Evolutionary conservation across 2,888 invertebrate genomes (phyloP).

Genomic region (Hyposoter dolosus): DNA sequence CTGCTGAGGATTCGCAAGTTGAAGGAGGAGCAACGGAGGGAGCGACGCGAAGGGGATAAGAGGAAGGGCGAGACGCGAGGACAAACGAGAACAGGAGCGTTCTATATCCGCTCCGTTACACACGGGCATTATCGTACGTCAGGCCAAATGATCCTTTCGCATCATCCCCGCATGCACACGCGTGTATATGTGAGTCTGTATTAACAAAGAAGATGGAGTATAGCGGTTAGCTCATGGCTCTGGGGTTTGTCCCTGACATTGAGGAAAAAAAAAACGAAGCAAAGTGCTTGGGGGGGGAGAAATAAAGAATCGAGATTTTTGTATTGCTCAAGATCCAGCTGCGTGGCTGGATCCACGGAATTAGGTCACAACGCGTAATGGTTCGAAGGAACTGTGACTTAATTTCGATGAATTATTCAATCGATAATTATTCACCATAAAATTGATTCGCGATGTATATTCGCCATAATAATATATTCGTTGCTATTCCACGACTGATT

Average conservation of each 20-base stretch:
- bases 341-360: background rate
- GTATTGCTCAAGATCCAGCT: background rate
- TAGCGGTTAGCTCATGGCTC: background rate
- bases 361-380: background rate
- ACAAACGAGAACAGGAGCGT: constrained; percentile 32
- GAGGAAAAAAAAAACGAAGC: background rate
- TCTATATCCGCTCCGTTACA: constrained; percentile 76
- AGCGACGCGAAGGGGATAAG: constrained; percentile 13
- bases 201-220: constrained; percentile 26
- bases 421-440: background rate
- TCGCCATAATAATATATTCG: background rate
- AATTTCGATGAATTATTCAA: background rate
- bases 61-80: constrained; percentile 1
- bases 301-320: constrained; percentile 24
- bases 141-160: constrained; percentile 75
- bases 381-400: background rate
- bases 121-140: constrained; percentile 80
- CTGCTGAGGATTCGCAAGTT: constrained; percentile 24
- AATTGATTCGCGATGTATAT: background rate
- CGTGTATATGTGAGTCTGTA: background rate
- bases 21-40: background rate
- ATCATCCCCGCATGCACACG: constrained; percentile 54
- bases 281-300: background rate
- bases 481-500: background rate
- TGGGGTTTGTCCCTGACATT: constrained; percentile 20